Evolutionary conservation across 2,888 invertebrate genomes (phyloP).

Genomic region (Chrysomela aeneicollis): DNA sequence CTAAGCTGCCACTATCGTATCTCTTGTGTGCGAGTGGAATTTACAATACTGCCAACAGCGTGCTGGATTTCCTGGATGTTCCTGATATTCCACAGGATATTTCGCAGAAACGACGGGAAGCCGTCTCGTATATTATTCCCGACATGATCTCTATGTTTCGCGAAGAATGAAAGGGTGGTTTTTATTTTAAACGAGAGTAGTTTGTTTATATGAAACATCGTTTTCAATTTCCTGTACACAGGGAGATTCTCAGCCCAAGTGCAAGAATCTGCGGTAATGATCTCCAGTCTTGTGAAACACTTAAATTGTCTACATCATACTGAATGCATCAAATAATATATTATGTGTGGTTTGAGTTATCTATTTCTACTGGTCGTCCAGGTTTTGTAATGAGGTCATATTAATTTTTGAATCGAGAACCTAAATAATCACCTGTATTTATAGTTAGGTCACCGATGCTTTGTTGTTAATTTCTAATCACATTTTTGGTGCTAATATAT

Average conservation of each 20-base stretch:
- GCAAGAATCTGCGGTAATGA: no score
- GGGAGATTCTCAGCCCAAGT: neutral
- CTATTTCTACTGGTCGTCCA: no score
- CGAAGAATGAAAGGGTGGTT: neutral
- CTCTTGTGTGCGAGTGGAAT: neutral
- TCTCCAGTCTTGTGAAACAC: no score
- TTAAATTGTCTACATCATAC: no score
- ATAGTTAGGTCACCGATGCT: no score
- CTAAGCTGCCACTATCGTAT: neutral
- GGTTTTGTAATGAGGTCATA: no score
- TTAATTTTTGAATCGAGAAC: no score
- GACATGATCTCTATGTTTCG: neutral
- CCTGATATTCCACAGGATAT: neutral
- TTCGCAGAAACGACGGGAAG: neutral
- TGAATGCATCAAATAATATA: no score
- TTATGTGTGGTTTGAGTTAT: no score
- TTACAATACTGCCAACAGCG: constrained; percentile 2
- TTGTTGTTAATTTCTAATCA: no score
- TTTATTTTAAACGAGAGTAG: neutral
- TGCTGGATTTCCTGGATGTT: neutral
- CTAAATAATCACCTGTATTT: no score
- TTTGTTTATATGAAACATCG: constrained; percentile 1
- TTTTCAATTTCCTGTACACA: neutral
- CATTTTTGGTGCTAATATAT: no score
- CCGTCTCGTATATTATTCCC: neutral